Evolutionary conservation across 2,797 vertebrate species (phyloP), one percentile per base, ranked within the genome.

Genomic region (Tangara arthus): DNA sequence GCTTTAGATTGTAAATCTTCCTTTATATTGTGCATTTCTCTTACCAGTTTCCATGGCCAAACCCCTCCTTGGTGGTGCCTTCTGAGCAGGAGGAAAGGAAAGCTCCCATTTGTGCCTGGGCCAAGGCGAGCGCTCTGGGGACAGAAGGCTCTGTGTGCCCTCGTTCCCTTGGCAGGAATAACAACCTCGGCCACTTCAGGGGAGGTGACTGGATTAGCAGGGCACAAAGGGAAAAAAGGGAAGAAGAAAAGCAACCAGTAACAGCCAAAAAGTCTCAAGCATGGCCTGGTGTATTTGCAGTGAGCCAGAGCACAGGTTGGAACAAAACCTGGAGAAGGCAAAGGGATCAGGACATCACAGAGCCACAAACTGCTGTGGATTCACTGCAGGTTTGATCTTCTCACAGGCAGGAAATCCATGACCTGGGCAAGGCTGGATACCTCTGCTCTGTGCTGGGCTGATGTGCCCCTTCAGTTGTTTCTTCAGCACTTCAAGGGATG

Each of bases 111-210:
- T 93, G 92, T 92, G 89, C 73, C 70, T 15, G 50, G 92, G 96
- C 94, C 90, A 84, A 78, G 90, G 75, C 2, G 6, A 78, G 68
- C 2, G 69, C 46, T 39, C 59, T 39, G 59, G 7, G 59, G 6
- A 60, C 59, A 60, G 59, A 60, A 28, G 59, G 37, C 86, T 90
- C 87, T 89, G 86, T 95, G 92, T 96, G 91, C 95, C 87, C 84
- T 34, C 83, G 0, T 49, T 90, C 35, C 94, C 90, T 93, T 96
- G 95, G 94, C 95, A 95, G 75, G 71, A 76, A 56, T 7, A 39
- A 61, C 87, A 79, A 46, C 78, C 87, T 72, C 16, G 44, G 93
- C 76, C 91, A 66, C 86, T 91, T 69, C 37, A 84, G 81, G 92
- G 73, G n/a, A 77, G 66, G 61, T 69, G 68, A 57, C 94, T 91